Base-by-base conservation (phyloP, 2,888 invertebrate species). In the Trissoscelio sp. region DNA sequence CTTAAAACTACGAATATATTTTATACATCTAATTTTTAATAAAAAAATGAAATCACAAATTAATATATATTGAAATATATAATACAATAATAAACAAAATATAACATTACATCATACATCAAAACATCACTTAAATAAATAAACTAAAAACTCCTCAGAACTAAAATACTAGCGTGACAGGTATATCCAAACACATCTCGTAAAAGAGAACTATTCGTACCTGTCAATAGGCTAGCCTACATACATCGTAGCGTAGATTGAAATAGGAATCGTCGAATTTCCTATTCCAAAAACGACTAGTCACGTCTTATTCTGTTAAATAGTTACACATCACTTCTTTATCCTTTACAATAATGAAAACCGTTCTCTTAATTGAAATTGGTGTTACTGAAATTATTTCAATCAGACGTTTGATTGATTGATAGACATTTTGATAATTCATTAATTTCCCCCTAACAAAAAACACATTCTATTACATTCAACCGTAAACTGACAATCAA, bases 191-290 rank as follows among this genome's bases (percentile, higher is more conserved):
- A 75, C 60, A 34, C 34, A 58, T 14, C 55, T 53, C 20, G 2
- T 6, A 6, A 11, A 64, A 60, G 0, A 7, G 34, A 46, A 69
- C 58, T 66, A 46, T 79, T 79, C 60, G 79, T 66, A 73, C 80
- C 80, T 80, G 80, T 69, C 74, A 70, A 70, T 80, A 80, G 62
- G 69, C 74, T 74, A 74, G 74, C 80, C 70, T 80, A 64, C 69
- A 69, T 74, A 69, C 80, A 69, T 64, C 64, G 57, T 80, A 80
- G 80, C 69, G 53, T 80, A 60, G 69, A 79, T 55, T 69, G 73
- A 73, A 79, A 79, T 74, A 69, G 73, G 79, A 73, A 69, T 72
- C 57, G 37, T 74, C 64, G 73, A 69, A 80, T 80, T 74, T 48
- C 37, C 53, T 53, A 67, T 58, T 60, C 42, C 22, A 24, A 67